Base-by-base conservation (phyloP, 2,797 vertebrate species). In the Spinus olivaceus region DNA sequence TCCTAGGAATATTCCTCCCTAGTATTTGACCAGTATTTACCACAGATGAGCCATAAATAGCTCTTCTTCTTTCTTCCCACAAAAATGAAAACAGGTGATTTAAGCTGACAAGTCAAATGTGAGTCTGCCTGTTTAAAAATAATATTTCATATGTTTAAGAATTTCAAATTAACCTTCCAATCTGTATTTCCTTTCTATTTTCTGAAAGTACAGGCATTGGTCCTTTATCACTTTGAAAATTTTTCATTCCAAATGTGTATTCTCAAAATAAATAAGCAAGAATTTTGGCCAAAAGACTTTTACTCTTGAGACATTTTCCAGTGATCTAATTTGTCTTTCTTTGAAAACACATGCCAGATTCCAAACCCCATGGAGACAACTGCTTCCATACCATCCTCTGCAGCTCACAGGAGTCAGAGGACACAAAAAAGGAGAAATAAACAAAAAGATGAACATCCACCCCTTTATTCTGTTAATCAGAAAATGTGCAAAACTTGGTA, bases 311-410 rank as follows among this genome's bases (percentile, higher is more conserved):
- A 84, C 28, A 21, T 57, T 18, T 79, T 53, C 54, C 78, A 79
- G 46, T 67, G 79, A 88, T 92, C 71, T 96, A 88, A 96, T 95
- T 96, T 96, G 73, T 96, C 54, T 86, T n/a, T 95, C 83, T 93
- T 92, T 92, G 85, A 92, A 97, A 96, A 73, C 14, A 32, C 6
- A 18, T 20, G 37, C 90, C 94, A 74, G 77, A 66, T 78, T 83
- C 76, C 86, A 95, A 89, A 93, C 78, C 93, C 66, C 85, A 94
- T 79, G 79, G 92, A 97, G 90, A 95, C 47, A 95, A 89, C 93
- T 78, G 12, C 42, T 95, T 97, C 84, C 84, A 84, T 95, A 66
- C 71, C 27, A 12, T 92, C 18, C 49, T 95, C 42, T 50, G 54
- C 42, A 89, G 51, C 64, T 92, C 32, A 54, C 24, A 80, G 78